Evolutionary conservation across 2,113 vertebrate species (phyloP).

Genomic region (Herpetotheres cachinnans): DNA sequence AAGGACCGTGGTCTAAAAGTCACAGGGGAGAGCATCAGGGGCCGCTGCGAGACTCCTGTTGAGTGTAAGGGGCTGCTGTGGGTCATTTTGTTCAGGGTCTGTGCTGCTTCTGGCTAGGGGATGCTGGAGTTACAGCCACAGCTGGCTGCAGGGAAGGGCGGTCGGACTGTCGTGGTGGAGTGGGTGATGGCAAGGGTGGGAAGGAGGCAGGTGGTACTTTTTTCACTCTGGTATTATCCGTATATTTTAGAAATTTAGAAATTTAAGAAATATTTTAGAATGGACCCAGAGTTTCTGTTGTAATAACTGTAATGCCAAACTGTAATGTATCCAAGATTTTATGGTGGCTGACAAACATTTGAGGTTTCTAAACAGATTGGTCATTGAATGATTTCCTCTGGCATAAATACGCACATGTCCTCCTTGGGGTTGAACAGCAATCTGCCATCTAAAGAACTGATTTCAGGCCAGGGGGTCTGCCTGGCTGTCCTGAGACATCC

Average conservation of each 20-base stretch:
- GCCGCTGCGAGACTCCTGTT: neutral
- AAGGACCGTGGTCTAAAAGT: neutral
- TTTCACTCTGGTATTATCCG: neutral
- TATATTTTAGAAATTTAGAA: neutral
- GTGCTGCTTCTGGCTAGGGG: neutral
- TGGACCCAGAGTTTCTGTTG: neutral
- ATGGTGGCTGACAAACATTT: neutral
- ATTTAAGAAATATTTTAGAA: neutral
- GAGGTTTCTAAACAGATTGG: neutral
- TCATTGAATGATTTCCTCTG: neutral
- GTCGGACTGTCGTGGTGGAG: rapidly evolving
- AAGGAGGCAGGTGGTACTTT: neutral
- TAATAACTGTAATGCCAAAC: neutral
- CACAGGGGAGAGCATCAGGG: neutral
- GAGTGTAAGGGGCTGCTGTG: neutral
- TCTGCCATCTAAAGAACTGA: neutral
- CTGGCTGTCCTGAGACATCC: neutral
- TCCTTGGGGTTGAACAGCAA: neutral
- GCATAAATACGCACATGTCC: neutral
- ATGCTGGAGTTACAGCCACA: neutral
- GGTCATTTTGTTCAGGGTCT: neutral
- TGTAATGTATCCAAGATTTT: neutral
- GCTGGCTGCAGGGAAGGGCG: neutral
- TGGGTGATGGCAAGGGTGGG: neutral
- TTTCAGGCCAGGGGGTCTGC: neutral